Evolutionary conservation across 2,888 invertebrate species (phyloP).

Genomic region (Sussaba pulchella): DNA sequence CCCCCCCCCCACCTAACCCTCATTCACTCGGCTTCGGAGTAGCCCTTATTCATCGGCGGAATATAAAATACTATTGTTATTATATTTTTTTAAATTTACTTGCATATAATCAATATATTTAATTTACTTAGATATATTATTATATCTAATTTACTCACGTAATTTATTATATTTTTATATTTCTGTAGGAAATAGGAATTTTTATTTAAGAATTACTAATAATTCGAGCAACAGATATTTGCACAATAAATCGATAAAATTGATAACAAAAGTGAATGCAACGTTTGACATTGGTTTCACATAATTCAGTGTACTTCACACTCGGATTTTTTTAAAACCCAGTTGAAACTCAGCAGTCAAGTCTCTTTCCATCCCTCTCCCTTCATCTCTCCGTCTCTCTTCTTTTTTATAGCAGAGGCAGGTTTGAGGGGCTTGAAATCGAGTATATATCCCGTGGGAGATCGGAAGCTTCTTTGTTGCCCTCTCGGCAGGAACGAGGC

Average conservation of each 20-base stretch:
- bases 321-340: not conserved
- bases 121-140: too few species aligned
- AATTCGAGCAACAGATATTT: conserved; percentile 4
- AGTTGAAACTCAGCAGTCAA: not conserved
- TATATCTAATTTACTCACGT: too few species aligned
- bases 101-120: too few species aligned
- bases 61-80: not conserved
- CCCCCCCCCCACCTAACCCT: too few species aligned
- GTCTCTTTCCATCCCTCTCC: conserved; percentile 13
- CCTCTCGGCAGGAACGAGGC: conserved; percentile 20
- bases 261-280: conserved; percentile 6
- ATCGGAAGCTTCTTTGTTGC: conserved; percentile 48
- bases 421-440: conserved; percentile 26
- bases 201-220: not conserved
- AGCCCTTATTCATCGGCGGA: not conserved
- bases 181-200: too few species aligned
- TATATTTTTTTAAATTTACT: not conserved
- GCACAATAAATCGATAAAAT: not conserved
- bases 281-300: conserved; percentile 11
- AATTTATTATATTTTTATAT: too few species aligned
- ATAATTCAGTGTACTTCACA: conserved; percentile 8
- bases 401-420: conserved; percentile 13
- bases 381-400: not conserved
- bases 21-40: not conserved
- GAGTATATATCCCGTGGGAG: conserved; percentile 39